Percentiles rank a stretch among this genome's conserved stretches.
These are phyloP conservation scores for Protonemura montana DNA, from an alignment of 2,888 invertebrate species.

Conservation along the genomic window DNA sequence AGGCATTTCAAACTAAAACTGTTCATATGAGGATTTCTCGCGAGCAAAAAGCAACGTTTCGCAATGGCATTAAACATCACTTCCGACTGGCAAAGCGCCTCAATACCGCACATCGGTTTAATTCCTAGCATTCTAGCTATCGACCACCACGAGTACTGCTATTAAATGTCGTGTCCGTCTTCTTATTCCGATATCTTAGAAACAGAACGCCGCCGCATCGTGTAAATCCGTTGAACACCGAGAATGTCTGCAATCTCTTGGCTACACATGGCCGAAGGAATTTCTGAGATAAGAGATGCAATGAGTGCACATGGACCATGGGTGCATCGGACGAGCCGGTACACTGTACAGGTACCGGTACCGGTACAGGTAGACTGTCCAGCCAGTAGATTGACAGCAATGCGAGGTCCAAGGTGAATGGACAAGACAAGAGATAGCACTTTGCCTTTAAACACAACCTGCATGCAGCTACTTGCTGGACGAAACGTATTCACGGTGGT, in stretches of 20 bases:
- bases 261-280: not conserved
- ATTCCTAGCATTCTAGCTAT: not conserved
- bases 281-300: not conserved
- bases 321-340: too few relatives aligned
- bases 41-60: too few relatives aligned
- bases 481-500: not conserved
- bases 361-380: not conserved
- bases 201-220: not conserved
- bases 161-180: not conserved
- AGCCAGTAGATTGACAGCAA: not conserved
- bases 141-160: not conserved
- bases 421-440: conserved; percentile 30
- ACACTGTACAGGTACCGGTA: not conserved
- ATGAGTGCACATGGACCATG: not conserved
- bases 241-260: not conserved
- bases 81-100: not conserved
- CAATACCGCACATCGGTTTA: not conserved
- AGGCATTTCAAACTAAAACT: too few relatives aligned
- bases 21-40: too few relatives aligned
- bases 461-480: not conserved
- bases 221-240: not conserved
- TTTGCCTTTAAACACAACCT: not conserved
- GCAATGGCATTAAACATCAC: not conserved
- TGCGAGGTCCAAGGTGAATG: conserved; percentile 35
- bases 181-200: not conserved